Evolutionary conservation across 2,797 vertebrate genomes (phyloP).

Genomic region (Rhyacichthys aspro): DNA sequence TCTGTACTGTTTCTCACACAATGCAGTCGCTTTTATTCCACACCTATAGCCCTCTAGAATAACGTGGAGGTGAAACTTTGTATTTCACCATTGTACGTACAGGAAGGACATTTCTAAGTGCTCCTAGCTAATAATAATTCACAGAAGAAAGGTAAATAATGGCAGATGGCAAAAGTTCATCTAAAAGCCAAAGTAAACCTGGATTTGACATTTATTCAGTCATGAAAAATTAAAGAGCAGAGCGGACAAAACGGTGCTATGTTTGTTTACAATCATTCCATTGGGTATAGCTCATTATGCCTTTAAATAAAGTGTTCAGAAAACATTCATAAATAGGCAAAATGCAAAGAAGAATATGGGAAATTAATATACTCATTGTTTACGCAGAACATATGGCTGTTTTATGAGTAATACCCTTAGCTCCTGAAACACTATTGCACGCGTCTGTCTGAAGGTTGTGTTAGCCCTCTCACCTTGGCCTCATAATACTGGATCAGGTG

Average conservation of each 20-base stretch:
- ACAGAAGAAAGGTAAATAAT: constrained; percentile 2
- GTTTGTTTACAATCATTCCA: not conserved
- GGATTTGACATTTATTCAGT: constrained; percentile 1
- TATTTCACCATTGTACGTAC: not conserved
- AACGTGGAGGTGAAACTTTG: not conserved
- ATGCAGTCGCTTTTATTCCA: too few relatives aligned
- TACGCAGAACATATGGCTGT: too few relatives aligned
- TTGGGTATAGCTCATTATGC: not conserved
- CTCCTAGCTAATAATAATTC: constrained; percentile 4
- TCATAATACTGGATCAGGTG: constrained; percentile 54
- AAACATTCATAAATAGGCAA: too few relatives aligned
- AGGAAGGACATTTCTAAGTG: constrained; percentile 6
- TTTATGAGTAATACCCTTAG: not conserved
- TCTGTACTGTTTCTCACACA: too few relatives aligned
- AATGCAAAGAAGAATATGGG: too few relatives aligned
- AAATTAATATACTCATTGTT: too few relatives aligned
- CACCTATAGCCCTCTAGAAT: too few relatives aligned
- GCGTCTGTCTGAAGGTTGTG: constrained; percentile 36
- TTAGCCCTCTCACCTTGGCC: constrained; percentile 59
- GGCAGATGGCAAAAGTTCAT: constrained; percentile 1
- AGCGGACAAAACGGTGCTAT: too few relatives aligned
- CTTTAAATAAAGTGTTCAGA: not conserved
- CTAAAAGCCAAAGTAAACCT: constrained; percentile 4
- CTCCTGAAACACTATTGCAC: constrained; percentile 18
- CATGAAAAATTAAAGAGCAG: not conserved